Percentiles rank a stretch among this genome's conserved stretches.
Evolutionary conservation across 2,113 vertebrate genomes (phyloP).

Genomic region (Pseudonaja textilis): DNA sequence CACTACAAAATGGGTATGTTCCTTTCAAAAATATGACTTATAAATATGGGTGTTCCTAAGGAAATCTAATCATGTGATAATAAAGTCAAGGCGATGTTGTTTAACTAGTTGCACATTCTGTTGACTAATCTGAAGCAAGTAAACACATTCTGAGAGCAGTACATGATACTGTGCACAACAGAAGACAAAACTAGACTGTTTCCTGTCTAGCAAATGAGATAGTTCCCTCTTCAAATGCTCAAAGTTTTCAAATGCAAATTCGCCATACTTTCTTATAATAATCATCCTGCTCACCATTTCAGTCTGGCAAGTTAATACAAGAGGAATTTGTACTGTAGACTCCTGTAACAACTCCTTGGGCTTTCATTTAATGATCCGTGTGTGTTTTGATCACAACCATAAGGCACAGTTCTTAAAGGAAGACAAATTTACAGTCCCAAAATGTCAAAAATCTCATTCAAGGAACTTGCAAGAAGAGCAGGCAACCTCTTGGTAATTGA

Average conservation of each 20-base stretch:
- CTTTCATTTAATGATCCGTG: not conserved
- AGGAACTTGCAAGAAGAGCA: not conserved
- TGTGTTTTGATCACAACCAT: not conserved
- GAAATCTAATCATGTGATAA: not conserved
- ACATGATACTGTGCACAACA: not conserved
- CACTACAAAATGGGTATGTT: not conserved
- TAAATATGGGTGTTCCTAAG: not conserved
- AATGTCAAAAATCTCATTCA: not conserved
- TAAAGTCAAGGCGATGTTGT: not conserved
- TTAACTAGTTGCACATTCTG: not conserved
- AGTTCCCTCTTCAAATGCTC: not conserved
- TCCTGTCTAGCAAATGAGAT: not conserved
- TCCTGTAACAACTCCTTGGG: not conserved
- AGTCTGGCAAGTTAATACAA: not conserved
- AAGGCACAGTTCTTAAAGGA: not conserved
- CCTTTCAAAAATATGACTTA: not conserved
- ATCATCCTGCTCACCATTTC: not conserved
- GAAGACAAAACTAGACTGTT: not conserved
- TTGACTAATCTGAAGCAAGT: not conserved
- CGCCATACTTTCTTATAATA: not conserved
- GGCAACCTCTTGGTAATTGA: not conserved
- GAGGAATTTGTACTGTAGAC: not conserved
- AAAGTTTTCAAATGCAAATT: not conserved
- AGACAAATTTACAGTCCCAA: not conserved
- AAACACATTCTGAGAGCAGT: not conserved